Evolutionary conservation across 2,888 invertebrate genomes (phyloP), one percentile per base, ranked within the genome.

Genomic region (Drosophila mimica): DNA sequence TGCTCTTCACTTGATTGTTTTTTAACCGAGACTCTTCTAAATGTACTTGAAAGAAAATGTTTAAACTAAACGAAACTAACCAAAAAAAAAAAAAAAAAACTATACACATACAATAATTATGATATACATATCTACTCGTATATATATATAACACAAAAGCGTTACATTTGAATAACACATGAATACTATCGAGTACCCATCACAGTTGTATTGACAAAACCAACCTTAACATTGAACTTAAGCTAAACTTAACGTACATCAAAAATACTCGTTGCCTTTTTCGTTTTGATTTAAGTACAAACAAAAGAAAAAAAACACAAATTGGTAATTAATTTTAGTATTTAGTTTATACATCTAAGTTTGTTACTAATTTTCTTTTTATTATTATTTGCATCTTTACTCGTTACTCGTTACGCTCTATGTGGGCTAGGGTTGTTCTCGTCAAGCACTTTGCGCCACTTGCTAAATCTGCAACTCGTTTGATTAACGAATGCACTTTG

Each of bases 321-420:
- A 87, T 87, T 87, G 89, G 89, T 76, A 71, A 76, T 84, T 81
- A 70, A 81, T 70, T 76, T 76, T 66, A 68, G 49, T 67, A 46
- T 62, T 79, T 72, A 61, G 59, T 74, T 81, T 33, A 65, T 78
- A 73, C 11, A 11, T 17, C 48, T 89, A 79, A 85, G 78, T 88
- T 46, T 82, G 74, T 89, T 73, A 88, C 80, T 89, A 85, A 89
- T 74, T 43, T 61, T 51, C 6, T 60, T 43, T 60, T 62, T 53
- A 30, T 49, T 63, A 40, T 31, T 36, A 53, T 17, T 20, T 40
- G 46, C 63, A 63, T 74, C 40, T 58, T 56, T 54, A 68, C 48
- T 78, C 52, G 76, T 64, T 54, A 76, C 71, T 71, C 25, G 46
- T 46, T 61, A 49, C 25, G 2, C 25, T 54, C 30, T 61, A 65